These are phyloP conservation scores for Nymphalis urticae DNA, from an alignment of 2,888 invertebrate genomes.

Conservation along the genomic window DNA sequence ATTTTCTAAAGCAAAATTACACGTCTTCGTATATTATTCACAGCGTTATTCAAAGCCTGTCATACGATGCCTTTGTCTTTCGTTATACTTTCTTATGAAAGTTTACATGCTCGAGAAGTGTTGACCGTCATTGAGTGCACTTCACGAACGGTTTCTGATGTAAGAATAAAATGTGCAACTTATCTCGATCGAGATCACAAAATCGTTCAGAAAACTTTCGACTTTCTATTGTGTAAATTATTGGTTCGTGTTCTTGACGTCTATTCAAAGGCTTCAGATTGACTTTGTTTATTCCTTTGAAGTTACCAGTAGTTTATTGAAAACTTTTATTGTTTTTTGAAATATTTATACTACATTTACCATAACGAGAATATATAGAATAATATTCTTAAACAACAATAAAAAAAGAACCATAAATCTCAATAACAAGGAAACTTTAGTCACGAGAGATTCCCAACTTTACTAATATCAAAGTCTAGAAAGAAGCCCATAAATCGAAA, in stretches of 20 bases:
- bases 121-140: conserved; percentile 25
- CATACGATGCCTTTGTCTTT: conserved; percentile 11
- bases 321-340: background rate
- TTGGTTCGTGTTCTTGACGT: background rate
- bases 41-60: conserved; percentile 1
- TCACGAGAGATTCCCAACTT: conserved; percentile 35
- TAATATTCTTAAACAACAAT: conserved; percentile 9
- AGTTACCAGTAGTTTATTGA: background rate
- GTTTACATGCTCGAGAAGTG: conserved; percentile 22
- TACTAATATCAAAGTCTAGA: conserved; percentile 40
- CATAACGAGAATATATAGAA: too few relatives aligned
- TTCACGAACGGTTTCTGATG: conserved; percentile 16
- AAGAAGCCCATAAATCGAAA: conserved; percentile 23
- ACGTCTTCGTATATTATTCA: conserved; percentile 2
- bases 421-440: conserved; percentile 30
- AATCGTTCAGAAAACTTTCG: conserved; percentile 7
- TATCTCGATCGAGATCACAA: background rate
- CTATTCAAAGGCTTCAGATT: background rate
- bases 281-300: background rate
- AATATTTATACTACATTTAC: background rate
- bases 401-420: conserved; percentile 22
- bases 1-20: background rate
- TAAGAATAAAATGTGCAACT: conserved; percentile 12
- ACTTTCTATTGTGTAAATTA: background rate
- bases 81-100: conserved; percentile 21